Conservation (phyloP, 2,797 vertebrate genomes). For the Sebastes reedi region DNA sequence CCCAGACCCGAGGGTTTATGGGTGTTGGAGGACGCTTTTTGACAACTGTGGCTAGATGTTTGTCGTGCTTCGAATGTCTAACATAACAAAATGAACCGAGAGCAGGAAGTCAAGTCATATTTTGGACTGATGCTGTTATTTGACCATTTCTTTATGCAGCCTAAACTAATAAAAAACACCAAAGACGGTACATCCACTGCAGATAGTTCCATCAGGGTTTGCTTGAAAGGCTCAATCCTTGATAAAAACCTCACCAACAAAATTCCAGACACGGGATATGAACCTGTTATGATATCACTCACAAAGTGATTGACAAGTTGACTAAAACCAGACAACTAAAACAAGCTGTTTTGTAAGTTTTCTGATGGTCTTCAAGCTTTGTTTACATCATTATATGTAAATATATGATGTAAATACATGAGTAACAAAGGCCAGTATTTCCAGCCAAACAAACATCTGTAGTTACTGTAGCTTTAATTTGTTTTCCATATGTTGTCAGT, state of each 20-base stretch:
- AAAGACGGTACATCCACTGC: background rate
- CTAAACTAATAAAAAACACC: background rate
- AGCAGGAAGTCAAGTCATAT: slow-evolving; percentile 5
- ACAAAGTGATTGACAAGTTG: background rate
- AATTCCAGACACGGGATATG: background rate
- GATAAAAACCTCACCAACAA: background rate
- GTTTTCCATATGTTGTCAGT: too few species aligned
- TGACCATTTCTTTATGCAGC: background rate
- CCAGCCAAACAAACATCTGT: background rate
- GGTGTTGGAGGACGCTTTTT: background rate
- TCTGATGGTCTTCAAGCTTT: background rate
- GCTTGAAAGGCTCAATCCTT: background rate
- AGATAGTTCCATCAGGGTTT: background rate
- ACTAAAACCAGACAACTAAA: background rate
- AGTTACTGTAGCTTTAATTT: too few species aligned
- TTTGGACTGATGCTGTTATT: background rate
- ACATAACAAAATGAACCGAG: background rate
- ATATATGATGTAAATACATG: background rate
- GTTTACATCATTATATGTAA: background rate
- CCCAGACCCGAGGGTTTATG: background rate
- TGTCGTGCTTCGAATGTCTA: slow-evolving; percentile 4
- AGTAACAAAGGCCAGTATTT: background rate
- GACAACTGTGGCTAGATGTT: slow-evolving; percentile 12
- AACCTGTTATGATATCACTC: background rate
- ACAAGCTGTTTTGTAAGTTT: background rate